A percentile compares a stretch with the other conserved stretches of the same genome.
These are phyloP conservation scores for Apodemia zela DNA, from an alignment of 2,888 invertebrate genomes.

Conservation along the genomic window DNA sequence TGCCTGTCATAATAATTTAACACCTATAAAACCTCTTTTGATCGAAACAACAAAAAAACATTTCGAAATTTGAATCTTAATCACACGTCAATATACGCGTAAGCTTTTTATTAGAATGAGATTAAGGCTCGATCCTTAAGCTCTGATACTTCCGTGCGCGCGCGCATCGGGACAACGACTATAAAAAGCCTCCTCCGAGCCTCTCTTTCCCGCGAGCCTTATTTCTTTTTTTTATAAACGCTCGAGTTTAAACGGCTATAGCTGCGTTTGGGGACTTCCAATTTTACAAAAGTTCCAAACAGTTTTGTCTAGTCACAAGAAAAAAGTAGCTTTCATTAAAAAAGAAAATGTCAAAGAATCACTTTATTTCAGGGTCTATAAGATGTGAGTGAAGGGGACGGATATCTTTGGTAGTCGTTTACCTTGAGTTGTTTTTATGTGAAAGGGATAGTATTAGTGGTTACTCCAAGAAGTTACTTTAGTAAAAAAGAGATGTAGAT, in stretches of 20 bases:
- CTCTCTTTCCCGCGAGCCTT: constrained; percentile 75
- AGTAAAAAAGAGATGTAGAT: constrained; percentile 71
- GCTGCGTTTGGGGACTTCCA: constrained; percentile 52
- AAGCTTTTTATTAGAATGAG: constrained; percentile 77
- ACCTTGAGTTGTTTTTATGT: constrained; percentile 46
- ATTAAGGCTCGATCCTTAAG: constrained; percentile 74
- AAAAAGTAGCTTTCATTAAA: constrained; percentile 47
- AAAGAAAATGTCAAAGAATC: constrained; percentile 47
- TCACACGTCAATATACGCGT: constrained; percentile 72
- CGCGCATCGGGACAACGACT: constrained; percentile 75
- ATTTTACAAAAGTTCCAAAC: constrained; percentile 51
- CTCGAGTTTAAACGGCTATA: constrained; percentile 53
- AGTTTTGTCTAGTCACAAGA: constrained; percentile 57
- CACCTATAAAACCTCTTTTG: constrained; percentile 57
- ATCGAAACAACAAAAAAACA: constrained; percentile 55
- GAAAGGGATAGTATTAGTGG: constrained; percentile 68
- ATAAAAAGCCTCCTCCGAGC: constrained; percentile 71
- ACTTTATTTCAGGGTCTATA: constrained; percentile 47
- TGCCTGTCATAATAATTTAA: constrained; percentile 70
- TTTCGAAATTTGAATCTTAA: constrained; percentile 58
- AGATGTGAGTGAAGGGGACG: constrained; percentile 51
- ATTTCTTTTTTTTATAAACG: constrained; percentile 66
- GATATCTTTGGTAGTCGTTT: constrained; percentile 46
- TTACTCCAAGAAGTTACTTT: constrained; percentile 50
- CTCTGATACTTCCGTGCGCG: constrained; percentile 74